Evolutionary conservation across 2,113 vertebrate species (phyloP).

Genomic region (Lagopus muta): DNA sequence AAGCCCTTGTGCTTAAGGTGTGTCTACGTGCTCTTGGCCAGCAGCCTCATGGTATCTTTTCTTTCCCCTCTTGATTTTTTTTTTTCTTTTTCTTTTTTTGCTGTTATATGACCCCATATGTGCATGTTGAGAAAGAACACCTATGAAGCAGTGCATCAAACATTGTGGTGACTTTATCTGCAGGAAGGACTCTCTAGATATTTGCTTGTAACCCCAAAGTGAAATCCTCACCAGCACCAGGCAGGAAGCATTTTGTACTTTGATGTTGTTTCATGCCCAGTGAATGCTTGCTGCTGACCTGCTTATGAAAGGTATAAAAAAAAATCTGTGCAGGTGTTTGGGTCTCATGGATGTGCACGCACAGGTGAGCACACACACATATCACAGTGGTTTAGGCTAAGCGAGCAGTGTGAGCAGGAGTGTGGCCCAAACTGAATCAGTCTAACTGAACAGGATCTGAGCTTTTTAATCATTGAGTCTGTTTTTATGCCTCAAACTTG

Average conservation of each 20-base stretch:
- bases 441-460: neutral
- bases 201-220: neutral
- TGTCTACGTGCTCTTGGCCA: neutral
- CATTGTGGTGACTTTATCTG: neutral
- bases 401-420: neutral
- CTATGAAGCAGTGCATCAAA: neutral
- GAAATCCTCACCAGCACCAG: neutral
- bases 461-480: neutral
- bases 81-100: neutral
- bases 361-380: neutral
- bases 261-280: slow-evolving; percentile 43
- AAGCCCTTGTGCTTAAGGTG: neutral
- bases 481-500: neutral
- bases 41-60: neutral
- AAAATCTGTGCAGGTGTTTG: slow-evolving; percentile 12
- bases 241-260: neutral
- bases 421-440: neutral
- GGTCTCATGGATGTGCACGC: neutral
- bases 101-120: neutral
- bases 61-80: neutral
- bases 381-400: neutral
- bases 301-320: neutral
- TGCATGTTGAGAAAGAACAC: neutral
- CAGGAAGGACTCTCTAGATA: neutral
- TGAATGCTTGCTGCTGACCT: slow-evolving; percentile 41